Evolutionary conservation across 2,888 invertebrate genomes (phyloP), one percentile per base, ranked within the genome.

Genomic region (Tigriopus californicus): DNA sequence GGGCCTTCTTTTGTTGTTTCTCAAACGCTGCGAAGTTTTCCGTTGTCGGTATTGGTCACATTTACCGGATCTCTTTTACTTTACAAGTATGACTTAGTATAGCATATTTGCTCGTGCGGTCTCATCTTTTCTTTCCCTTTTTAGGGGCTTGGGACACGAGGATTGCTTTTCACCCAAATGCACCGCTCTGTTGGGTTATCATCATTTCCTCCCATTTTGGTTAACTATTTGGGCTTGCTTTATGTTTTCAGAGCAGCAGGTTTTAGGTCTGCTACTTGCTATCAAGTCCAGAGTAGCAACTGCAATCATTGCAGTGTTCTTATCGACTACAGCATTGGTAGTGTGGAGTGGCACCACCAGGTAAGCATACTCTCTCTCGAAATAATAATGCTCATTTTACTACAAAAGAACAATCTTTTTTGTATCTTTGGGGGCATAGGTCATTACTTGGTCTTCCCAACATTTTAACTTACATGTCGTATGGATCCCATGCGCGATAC

Each of bases 151-250:
- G 8, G 4, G 33, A 33, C 33, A 33, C 8, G 33, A 33, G 33
- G 33, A 33, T 33, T 33, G 33, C 8, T 8, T 33, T 33, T 5
- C 33, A 33, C 8, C 33, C 6, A 22, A 22, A 5, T 42, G 20
- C 44, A 20, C 11, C 61, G 41, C 13, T 52, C 8, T 60, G 57
- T 13, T 40, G 48, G 12, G 61, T 61, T 63, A 62, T 60, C 49
- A 64, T 62, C 78, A 80, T 65, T 85, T 80, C 72, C 67, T 81
- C 1, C 80, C 80, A 67, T 80, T 85, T 66, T 74, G 79, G 5
- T 74, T 83, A 4, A 77, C 82, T 0, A 73, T 91, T 12, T 88
- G 89, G 85, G 82, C 86, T 0, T 85, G 86, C 68, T 89, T 83
- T 70, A 77, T 85, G 1, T 81, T 86, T 65, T 81, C 85, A 0